phyloP scores from a whole-genome alignment of 2,113 vertebrate genomes.

The Sorex fumeus region DNA sequence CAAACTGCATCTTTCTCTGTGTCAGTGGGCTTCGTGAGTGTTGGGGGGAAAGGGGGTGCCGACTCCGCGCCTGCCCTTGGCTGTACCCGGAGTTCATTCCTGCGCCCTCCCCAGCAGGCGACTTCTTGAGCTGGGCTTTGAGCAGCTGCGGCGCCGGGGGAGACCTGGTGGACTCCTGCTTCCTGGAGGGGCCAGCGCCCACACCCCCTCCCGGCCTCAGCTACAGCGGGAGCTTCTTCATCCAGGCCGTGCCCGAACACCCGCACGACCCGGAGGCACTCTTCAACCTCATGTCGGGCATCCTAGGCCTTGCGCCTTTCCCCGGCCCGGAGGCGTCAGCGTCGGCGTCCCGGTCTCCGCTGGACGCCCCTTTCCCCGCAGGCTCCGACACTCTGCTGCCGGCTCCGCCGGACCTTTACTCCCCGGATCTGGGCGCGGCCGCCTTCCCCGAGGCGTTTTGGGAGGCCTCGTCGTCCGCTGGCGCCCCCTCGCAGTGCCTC shows the following conservation, averaged over 20 bases:
- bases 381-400: conserved; percentile 87
- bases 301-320: conserved; percentile 95
- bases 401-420: conserved; percentile 89
- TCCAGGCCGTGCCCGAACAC: conserved; percentile 95
- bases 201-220: conserved; percentile 93
- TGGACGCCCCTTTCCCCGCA: conserved; percentile 88
- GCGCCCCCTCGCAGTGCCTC: conserved; percentile 87
- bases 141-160: conserved; percentile 87
- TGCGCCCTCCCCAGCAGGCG: conserved; percentile 87
- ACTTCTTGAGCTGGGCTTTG: conserved; percentile 92
- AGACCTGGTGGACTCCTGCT: conserved; percentile 92
- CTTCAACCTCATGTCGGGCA: conserved; percentile 98
- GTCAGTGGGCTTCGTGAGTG: conserved; percentile 3
- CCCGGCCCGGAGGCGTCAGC: conserved; percentile 91
- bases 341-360: conserved; percentile 87
- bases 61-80: not conserved
- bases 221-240: conserved; percentile 99
- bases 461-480: conserved; percentile 88
- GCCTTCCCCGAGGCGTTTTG: conserved; percentile 88
- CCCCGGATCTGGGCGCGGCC: conserved; percentile 88
- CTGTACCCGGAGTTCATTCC: conserved; percentile 62
- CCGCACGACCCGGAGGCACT: conserved; percentile 96
- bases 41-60: not conserved
- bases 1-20: conserved; percentile 27
- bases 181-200: conserved; percentile 91